Percentiles rank a stretch among this genome's conserved stretches.
phyloP scores from a whole-genome alignment of 2,888 invertebrate species.

The Melieria omissa region DNA sequence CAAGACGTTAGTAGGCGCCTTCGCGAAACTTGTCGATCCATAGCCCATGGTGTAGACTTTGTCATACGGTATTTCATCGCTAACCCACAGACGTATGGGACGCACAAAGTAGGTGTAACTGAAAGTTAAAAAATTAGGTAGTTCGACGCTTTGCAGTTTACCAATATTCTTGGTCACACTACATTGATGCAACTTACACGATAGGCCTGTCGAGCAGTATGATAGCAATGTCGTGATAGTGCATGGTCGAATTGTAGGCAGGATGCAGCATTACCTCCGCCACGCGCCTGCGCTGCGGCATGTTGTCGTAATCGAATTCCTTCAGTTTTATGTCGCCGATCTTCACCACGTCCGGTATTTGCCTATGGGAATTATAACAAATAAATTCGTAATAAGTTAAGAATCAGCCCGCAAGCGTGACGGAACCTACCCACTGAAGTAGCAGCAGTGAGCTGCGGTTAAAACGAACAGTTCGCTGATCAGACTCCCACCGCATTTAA shows the following conservation, averaged over 20 bases:
- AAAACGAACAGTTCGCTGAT: conserved; percentile 55
- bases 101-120: conserved; percentile 59
- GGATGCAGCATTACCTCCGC: conserved; percentile 66
- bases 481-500: conserved; percentile 59
- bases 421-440: conserved; percentile 49
- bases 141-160: not conserved
- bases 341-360: conserved; percentile 65
- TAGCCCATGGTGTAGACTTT: conserved; percentile 72
- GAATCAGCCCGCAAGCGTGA: not conserved
- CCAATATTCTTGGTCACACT: not conserved
- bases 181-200: conserved; percentile 42
- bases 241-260: conserved; percentile 66
- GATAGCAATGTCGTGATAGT: conserved; percentile 72
- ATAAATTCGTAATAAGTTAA: not conserved
- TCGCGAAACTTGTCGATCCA: conserved; percentile 69
- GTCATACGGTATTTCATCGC: conserved; percentile 57
- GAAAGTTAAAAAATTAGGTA: not conserved
- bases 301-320: conserved; percentile 59
- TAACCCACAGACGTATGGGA: conserved; percentile 71
- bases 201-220: conserved; percentile 61
- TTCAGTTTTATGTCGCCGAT: conserved; percentile 68
- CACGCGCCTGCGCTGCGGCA: conserved; percentile 61
- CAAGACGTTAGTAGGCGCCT: conserved; percentile 56
- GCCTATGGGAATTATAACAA: conserved; percentile 33
- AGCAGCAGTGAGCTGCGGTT: conserved; percentile 60